Percentiles rank a stretch among this genome's conserved stretches.
Evolutionary conservation across 2,888 invertebrate genomes (phyloP).

Genomic region (Brachyopa scutellaris): DNA sequence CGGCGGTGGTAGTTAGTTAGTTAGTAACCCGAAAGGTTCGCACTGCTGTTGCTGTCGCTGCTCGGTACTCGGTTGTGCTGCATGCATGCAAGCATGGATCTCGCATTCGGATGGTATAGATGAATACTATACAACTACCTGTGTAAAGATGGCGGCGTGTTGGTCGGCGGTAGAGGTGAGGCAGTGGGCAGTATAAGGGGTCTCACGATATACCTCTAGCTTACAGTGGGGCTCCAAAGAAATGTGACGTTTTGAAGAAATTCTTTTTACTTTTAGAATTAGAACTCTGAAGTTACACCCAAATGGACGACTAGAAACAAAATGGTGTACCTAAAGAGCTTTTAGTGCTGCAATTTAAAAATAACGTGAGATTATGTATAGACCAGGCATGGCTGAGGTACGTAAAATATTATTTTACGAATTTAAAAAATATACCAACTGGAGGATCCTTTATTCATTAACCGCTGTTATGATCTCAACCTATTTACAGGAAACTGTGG

Average conservation of each 20-base stretch:
- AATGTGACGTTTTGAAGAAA: not conserved
- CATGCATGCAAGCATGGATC: conserved; percentile 42
- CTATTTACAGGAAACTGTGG: too few relatives aligned
- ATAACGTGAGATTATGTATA: too few relatives aligned
- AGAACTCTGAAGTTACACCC: not conserved
- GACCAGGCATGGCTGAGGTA: too few relatives aligned
- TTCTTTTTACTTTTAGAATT: too few relatives aligned
- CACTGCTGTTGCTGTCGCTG: conserved; percentile 14
- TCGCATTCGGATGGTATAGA: conserved; percentile 12
- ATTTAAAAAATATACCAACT: too few relatives aligned
- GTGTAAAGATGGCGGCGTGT: conserved; percentile 35
- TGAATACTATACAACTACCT: conserved; percentile 20
- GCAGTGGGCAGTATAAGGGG: conserved; percentile 54
- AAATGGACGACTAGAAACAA: not conserved
- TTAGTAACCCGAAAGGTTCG: conserved; percentile 47
- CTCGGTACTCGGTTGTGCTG: conserved; percentile 28
- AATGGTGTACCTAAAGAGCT: not conserved
- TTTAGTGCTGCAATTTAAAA: too few relatives aligned
- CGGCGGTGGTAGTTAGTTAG: conserved; percentile 63
- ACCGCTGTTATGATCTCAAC: too few relatives aligned
- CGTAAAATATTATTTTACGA: too few relatives aligned
- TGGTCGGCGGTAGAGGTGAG: conserved; percentile 21
- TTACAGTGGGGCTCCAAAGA: conserved; percentile 36
- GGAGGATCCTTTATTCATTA: too few relatives aligned
- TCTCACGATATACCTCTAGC: conserved; percentile 41